A percentile compares a stretch with the other conserved stretches of the same genome.
These are phyloP conservation scores for Acromyrmex charruanus DNA, from an alignment of 1,140 invertebrate species.

Conservation along the genomic window DNA sequence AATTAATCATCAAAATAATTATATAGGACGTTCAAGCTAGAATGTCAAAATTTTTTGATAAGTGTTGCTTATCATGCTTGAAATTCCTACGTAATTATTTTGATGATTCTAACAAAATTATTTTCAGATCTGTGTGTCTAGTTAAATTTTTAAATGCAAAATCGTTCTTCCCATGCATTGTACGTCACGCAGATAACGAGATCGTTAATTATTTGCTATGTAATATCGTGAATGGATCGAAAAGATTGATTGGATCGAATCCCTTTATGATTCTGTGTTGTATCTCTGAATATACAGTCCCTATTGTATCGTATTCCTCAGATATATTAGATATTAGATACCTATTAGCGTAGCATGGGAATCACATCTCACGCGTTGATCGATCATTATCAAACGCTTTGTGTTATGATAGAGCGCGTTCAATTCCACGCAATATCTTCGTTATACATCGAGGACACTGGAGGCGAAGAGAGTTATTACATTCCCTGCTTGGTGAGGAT, in stretches of 20 bases:
- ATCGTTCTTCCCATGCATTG: too few species aligned
- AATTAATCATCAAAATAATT: too few species aligned
- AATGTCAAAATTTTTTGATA: too few species aligned
- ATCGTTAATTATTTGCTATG: not conserved
- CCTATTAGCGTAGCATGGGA: not conserved
- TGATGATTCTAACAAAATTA: too few species aligned
- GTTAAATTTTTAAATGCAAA: too few species aligned
- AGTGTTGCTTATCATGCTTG: too few species aligned
- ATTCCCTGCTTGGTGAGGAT: not conserved
- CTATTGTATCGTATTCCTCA: not conserved
- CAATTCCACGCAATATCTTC: conserved; percentile 12
- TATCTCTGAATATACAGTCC: not conserved
- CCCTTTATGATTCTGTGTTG: not conserved
- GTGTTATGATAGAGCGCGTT: not conserved
- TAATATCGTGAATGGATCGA: not conserved
- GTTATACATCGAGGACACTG: not conserved
- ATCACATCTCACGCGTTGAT: conserved; percentile 17
- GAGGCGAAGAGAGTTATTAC: conserved; percentile 39
- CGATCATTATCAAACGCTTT: conserved; percentile 36
- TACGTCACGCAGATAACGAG: not conserved
- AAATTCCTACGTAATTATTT: too few species aligned
- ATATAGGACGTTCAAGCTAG: too few species aligned
- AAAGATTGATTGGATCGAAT: not conserved
- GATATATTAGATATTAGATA: not conserved
- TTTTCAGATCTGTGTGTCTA: too few species aligned